Evolutionary conservation across 2,113 vertebrate genomes (phyloP), one percentile per base, ranked within the genome.

Genomic region (Malurus alboscapulatus): DNA sequence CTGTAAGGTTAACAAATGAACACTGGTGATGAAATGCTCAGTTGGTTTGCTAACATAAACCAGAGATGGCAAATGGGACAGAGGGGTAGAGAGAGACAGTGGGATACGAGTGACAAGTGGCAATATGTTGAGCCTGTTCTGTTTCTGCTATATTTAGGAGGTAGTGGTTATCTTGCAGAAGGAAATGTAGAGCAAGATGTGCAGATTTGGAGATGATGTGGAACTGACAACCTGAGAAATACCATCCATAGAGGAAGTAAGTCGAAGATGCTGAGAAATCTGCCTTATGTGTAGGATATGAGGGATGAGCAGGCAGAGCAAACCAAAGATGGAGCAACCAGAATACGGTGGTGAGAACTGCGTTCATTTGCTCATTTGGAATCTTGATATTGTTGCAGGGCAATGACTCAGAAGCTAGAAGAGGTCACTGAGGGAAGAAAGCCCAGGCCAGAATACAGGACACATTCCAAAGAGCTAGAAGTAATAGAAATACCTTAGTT

Each of bases 121-220:
- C 78, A 94, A 95, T 90, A 94, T 94, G 87, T 94, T 85, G 67
- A 85, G 93, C 72, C 76, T 53, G 72, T 88, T 94, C 91, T 91
- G 71, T 53, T 92, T 91, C 75, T 91, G 75, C 95, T 96, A 95
- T 94, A 91, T 92, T 91, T 94, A 96, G 94, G 61, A 92, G 34
- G 55, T 91, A 92, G 89, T 51, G 8, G 95, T 76, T 89, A 63
- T 94, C 67, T 47, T 93, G 85, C 82, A 94, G 95, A 92, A 91
- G 89, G 89, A 96, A 96, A 94, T 94, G 93, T 90, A 85, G 94
- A 96, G 92, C 94, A 96, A 95, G 91, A 90, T 95, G 94, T 92
- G 93, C 36, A 3, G 93, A 85, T 85, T 74, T 96, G 87, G 84
- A 90, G 87, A 94, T 89, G 96, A 94, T 94, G 72, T 92, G 81